These are phyloP conservation scores for Microctonus aethiopoides DNA, from an alignment of 2,888 invertebrate species.

Conservation along the genomic window DNA sequence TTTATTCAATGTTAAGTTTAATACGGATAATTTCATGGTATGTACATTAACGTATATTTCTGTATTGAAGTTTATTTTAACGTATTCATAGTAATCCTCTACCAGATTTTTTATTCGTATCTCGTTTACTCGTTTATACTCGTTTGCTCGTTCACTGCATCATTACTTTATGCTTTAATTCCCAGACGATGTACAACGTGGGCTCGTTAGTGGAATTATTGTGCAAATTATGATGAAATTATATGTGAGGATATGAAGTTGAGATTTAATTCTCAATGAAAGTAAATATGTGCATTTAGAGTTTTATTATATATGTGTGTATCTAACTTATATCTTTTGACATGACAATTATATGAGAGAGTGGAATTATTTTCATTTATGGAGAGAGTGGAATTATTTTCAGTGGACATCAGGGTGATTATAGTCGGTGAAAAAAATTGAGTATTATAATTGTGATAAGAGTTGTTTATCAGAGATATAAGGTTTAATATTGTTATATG, in stretches of 20 bases:
- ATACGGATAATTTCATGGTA: not conserved
- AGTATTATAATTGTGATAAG: too few species aligned
- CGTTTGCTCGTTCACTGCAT: not conserved
- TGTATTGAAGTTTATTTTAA: too few species aligned
- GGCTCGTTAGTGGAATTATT: conserved; percentile 21
- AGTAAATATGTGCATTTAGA: not conserved
- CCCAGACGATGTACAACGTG: conserved; percentile 2
- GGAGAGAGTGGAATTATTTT: conserved; percentile 7
- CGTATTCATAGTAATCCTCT: too few species aligned
- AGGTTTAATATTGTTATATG: too few species aligned
- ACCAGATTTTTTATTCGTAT: too few species aligned
- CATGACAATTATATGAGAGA: not conserved
- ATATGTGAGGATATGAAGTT: conserved; percentile 11
- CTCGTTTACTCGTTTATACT: not conserved
- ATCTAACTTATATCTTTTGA: too few species aligned
- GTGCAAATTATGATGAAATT: conserved; percentile 18
- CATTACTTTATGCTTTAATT: conserved; percentile 13
- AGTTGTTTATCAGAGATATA: too few species aligned
- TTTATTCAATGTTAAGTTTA: too few species aligned
- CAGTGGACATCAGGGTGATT: conserved; percentile 23
- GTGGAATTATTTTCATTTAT: conserved; percentile 12
- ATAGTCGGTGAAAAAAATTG: conserved; percentile 1
- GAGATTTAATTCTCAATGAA: conserved; percentile 1
- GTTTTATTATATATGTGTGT: too few species aligned
- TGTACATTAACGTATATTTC: too few species aligned